Evolutionary conservation across 1,140 invertebrate species (phyloP).

Genomic region (Pygmarrhopalites habei): DNA sequence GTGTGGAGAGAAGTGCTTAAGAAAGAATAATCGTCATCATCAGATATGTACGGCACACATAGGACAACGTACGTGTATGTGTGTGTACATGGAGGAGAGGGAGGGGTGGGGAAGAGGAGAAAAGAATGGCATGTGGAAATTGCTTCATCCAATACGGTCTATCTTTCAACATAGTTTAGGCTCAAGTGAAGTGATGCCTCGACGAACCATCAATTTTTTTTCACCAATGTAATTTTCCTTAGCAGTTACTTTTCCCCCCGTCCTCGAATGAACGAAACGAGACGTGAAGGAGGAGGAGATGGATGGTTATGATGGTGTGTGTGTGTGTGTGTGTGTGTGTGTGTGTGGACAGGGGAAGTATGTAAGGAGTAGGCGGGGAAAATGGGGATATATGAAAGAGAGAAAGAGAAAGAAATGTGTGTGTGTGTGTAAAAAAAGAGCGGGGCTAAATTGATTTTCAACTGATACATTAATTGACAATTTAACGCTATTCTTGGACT

Average conservation of each 20-base stretch:
- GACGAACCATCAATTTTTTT: constrained; percentile 12
- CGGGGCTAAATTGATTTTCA: constrained; percentile 27
- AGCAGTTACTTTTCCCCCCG: constrained; percentile 6
- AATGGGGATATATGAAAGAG: not conserved
- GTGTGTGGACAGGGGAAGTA: too few relatives aligned
- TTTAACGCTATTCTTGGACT: constrained; percentile 29
- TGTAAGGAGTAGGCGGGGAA: not conserved
- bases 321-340: too few relatives aligned
- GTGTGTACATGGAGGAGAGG: too few relatives aligned
- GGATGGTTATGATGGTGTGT: too few relatives aligned
- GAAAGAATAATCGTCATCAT: too few relatives aligned
- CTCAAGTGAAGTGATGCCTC: too few relatives aligned
- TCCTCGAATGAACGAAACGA: too few relatives aligned
- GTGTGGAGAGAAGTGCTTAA: constrained; percentile 1
- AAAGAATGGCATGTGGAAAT: too few relatives aligned
- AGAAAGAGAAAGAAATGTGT: not conserved
- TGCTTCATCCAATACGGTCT: not conserved
- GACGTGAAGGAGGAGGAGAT: too few relatives aligned
- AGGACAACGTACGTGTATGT: not conserved
- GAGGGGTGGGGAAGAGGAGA: too few relatives aligned
- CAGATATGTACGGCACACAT: not conserved
- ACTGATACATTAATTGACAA: constrained; percentile 32
- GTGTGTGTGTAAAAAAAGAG: not conserved
- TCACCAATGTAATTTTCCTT: constrained; percentile 20
- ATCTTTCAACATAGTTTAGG: too few relatives aligned